phyloP scores from a whole-genome alignment of 1,140 invertebrate species.

The Drosophila bocqueti region DNA sequence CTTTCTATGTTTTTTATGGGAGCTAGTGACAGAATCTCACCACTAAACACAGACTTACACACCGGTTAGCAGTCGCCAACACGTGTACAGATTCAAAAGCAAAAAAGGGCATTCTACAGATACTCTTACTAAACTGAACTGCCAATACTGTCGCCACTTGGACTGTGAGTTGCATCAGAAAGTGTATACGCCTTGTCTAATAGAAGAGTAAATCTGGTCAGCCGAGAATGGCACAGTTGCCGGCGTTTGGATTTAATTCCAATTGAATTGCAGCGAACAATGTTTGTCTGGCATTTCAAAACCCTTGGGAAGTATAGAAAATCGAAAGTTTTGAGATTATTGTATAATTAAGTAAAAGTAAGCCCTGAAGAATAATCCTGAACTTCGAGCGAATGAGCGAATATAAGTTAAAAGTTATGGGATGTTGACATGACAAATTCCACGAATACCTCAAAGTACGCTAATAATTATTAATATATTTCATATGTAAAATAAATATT shows the following conservation, averaged over 20 bases:
- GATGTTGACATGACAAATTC: too few species aligned
- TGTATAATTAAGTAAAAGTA: too few species aligned
- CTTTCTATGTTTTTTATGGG: not conserved
- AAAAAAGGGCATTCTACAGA: not conserved
- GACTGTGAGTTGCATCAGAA: not conserved
- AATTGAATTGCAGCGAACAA: conserved; percentile 61
- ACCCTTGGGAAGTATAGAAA: not conserved
- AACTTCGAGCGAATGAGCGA: not conserved
- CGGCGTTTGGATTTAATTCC: conserved; percentile 56
- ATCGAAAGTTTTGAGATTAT: not conserved
- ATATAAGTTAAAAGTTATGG: too few species aligned
- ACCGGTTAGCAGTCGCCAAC: conserved; percentile 1
- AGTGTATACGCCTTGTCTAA: not conserved
- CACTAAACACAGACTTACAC: not conserved
- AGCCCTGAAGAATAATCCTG: too few species aligned
- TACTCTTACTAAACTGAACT: conserved; percentile 2
- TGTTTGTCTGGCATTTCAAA: conserved; percentile 27
- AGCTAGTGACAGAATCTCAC: not conserved
- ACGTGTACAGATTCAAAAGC: conserved; percentile 26
- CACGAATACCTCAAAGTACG: too few species aligned
- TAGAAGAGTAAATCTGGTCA: conserved; percentile 11
- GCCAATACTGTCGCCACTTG: too few species aligned
- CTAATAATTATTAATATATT: too few species aligned
- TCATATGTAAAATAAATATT: too few species aligned
- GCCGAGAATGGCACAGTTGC: conserved; percentile 17